A percentile compares a stretch with the other conserved stretches of the same genome.
Conservation (phyloP, 1,140 invertebrate species). For the Drosophila santomea region DNA sequence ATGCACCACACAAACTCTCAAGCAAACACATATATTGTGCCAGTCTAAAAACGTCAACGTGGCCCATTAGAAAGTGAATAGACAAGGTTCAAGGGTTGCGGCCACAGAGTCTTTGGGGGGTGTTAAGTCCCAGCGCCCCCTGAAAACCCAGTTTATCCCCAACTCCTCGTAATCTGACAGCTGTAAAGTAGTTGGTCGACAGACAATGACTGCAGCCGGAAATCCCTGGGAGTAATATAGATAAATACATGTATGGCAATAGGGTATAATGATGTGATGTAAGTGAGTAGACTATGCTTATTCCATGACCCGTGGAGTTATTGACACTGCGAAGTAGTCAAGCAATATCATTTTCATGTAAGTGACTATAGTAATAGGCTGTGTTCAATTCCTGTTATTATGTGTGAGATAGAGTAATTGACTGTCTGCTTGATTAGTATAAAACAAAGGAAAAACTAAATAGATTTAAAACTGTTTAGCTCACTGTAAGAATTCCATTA, state of each 20-base stretch:
- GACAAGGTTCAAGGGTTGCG: conserved; percentile 44
- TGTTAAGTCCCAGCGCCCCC: conserved; percentile 4
- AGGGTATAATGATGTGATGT: conserved; percentile 16
- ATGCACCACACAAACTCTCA: conserved; percentile 29
- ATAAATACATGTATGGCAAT: conserved; percentile 14
- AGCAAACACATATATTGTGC: conserved; percentile 32
- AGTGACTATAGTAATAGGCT: background rate
- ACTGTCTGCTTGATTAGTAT: background rate
- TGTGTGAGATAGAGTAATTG: background rate
- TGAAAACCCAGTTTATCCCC: background rate
- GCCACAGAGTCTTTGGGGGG: conserved; percentile 17
- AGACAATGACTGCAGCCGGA: conserved; percentile 24
- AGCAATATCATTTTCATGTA: background rate
- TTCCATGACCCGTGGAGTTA: background rate
- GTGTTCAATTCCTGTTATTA: background rate
- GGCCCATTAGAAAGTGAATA: conserved; percentile 69
- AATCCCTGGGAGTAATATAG: conserved; percentile 4
- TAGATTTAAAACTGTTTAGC: too few relatives aligned
- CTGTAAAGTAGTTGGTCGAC: conserved; percentile 29
- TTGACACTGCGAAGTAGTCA: background rate
- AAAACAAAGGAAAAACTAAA: background rate
- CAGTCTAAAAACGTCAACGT: conserved; percentile 55
- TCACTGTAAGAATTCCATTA: background rate
- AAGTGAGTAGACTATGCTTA: background rate
- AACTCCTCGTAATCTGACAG: conserved; percentile 35